These are phyloP conservation scores for Anastatus disparis DNA, from an alignment of 1,140 invertebrate species.

Conservation along the genomic window DNA sequence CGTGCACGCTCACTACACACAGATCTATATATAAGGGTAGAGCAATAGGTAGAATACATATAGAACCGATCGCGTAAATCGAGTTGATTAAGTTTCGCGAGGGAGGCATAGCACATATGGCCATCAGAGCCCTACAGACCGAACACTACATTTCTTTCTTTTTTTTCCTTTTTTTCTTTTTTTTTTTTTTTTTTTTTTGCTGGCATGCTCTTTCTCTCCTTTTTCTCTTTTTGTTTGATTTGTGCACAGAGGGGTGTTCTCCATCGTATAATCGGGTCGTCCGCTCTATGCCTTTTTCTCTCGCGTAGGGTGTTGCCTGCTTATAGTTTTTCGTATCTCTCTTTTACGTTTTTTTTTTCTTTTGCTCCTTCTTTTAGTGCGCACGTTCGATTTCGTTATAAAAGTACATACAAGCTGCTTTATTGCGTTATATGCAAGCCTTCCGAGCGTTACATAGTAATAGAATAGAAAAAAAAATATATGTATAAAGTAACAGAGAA, in stretches of 20 bases:
- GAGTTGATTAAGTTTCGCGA: slow-evolving; percentile 29
- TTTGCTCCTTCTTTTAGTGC: not conserved
- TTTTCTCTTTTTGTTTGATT: not conserved
- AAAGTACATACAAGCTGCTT: too few relatives aligned
- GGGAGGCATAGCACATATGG: slow-evolving; percentile 29
- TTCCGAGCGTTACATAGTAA: too few relatives aligned
- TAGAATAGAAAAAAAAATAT: too few relatives aligned
- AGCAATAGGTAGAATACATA: too few relatives aligned
- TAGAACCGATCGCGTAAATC: slow-evolving; percentile 17
- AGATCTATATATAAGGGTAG: too few relatives aligned
- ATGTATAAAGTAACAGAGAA: too few relatives aligned
- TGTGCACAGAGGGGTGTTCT: not conserved
- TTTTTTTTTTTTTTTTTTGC: too few relatives aligned
- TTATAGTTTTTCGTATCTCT: not conserved
- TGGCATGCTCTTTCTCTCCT: not conserved
- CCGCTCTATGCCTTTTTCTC: not conserved
- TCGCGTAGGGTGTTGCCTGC: too few relatives aligned
- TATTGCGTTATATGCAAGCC: too few relatives aligned
- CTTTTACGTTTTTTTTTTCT: not conserved
- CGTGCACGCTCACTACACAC: not conserved
- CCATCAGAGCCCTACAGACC: too few relatives aligned
- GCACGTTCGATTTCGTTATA: not conserved
- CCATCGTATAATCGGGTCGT: not conserved
- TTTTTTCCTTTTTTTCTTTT: too few relatives aligned
- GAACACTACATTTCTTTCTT: too few relatives aligned